Evolutionary conservation across 2,797 vertebrate species (phyloP).

Genomic region (Pseudochromis fuscus): DNA sequence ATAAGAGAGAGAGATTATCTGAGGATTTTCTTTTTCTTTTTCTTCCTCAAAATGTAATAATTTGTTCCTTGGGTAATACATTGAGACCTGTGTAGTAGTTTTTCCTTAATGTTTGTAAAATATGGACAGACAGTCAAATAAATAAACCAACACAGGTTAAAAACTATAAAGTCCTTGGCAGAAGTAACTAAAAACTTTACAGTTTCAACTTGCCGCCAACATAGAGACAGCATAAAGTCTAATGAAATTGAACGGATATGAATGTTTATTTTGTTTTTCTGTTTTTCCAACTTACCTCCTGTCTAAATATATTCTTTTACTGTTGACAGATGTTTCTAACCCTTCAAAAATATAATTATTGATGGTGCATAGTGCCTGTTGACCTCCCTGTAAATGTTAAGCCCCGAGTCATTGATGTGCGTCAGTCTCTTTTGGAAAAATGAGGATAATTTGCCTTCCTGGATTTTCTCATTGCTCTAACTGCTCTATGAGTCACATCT

Average conservation of each 20-base stretch:
- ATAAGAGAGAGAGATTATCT: too few relatives aligned
- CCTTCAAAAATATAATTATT: conserved; percentile 6
- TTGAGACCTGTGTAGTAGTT: too few relatives aligned
- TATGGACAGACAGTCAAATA: too few relatives aligned
- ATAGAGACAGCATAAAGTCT: background rate
- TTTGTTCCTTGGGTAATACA: too few relatives aligned
- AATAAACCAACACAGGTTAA: too few relatives aligned
- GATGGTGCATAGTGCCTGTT: conserved; percentile 7
- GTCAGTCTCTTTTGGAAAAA: conserved; percentile 67
- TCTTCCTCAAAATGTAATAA: too few relatives aligned
- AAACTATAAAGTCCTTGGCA: too few relatives aligned
- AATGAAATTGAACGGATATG: background rate
- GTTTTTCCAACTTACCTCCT: background rate
- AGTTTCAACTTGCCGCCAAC: too few relatives aligned
- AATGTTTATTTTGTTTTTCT: conserved; percentile 12
- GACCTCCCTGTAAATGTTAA: conserved; percentile 37
- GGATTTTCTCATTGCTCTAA: conserved; percentile 58
- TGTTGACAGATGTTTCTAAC: conserved; percentile 4
- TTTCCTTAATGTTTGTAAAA: too few relatives aligned
- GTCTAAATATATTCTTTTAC: conserved; percentile 6
- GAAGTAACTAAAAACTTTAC: too few relatives aligned
- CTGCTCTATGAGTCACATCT: conserved; percentile 71
- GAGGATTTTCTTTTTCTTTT: too few relatives aligned
- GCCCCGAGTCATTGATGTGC: conserved; percentile 48
- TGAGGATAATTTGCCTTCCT: conserved; percentile 57